Evolutionary conservation across 2,113 vertebrate genomes (phyloP), one percentile per base, ranked within the genome.

Genomic region (Zeus faber): DNA sequence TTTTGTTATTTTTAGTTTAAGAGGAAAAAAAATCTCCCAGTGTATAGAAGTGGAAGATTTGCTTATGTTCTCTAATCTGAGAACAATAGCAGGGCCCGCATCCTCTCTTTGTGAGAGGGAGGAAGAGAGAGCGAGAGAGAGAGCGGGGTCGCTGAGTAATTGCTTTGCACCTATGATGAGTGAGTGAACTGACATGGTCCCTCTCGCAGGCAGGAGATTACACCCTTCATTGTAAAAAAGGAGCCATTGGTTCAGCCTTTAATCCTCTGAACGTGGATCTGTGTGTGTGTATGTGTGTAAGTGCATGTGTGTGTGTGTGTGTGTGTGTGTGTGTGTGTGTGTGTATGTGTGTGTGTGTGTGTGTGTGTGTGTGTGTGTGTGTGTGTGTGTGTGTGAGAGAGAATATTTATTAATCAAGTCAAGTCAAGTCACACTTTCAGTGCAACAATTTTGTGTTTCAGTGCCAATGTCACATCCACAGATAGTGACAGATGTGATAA

Each of bases 131-230:
- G 37, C 14, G 49, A 5, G 41, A 50, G 43, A 49, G 67, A 44
- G 59, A 47, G 54, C 43, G 61, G 27, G 40, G 54, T 48, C 58
- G 40, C 61, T 69, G 65, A 76, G 72, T 79, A 66, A 77, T 80
- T 82, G 72, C 54, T 79, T 73, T 62, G 57, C 70, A 47, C 72
- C 56, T 74, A 49, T 62, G 51, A 70, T 49, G 58, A 59, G 23
- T 76, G 74, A 62, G 46, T 59, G 62, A 74, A 61, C 65, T 58
- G 25, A 44, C 54, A 14, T 60, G 26, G 50, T 6, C 56, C 56
- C 43, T 44, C 35, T 35, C 48, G 25, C 52, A 50, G 53, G 44
- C 49, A 33, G 61, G 55, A 64, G 67, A 76, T 82, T 81, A 70
- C 51, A 71, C 8, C 22, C 61, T 50, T 37, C 45, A 14, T 17